A percentile compares a stretch with the other conserved stretches of the same genome.
Conservation (phyloP, 2,113 vertebrate species). For the Cacatua alba region DNA sequence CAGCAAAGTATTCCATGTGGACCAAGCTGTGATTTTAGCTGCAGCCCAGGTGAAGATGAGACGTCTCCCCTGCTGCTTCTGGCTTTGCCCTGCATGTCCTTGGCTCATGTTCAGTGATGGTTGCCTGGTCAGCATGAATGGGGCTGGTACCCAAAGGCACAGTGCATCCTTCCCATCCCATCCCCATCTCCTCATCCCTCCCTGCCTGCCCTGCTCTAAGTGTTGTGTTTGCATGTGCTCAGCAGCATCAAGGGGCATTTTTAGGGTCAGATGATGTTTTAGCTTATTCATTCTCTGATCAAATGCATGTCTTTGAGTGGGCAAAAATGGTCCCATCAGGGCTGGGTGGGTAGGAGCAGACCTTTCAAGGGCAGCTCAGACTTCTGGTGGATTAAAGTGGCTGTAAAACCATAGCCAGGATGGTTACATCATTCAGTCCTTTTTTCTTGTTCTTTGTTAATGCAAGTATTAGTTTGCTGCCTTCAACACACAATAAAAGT, state of each 20-base stretch:
- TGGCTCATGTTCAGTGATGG: accelerated
- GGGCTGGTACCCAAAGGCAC: not conserved
- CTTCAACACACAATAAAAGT: not conserved
- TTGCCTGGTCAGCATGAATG: accelerated
- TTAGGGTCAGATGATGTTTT: not conserved
- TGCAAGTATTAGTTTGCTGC: not conserved
- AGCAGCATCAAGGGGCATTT: accelerated
- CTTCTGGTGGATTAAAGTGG: not conserved
- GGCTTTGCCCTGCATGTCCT: not conserved
- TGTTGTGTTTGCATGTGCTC: not conserved
- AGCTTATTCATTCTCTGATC: not conserved
- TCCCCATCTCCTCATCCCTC: not conserved
- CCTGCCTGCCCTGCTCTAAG: not conserved
- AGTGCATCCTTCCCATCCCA: accelerated
- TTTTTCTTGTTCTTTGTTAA: not conserved
- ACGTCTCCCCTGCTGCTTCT: not conserved
- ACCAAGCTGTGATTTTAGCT: not conserved
- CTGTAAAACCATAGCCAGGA: not conserved
- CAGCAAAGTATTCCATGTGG: not conserved
- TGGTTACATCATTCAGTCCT: accelerated
- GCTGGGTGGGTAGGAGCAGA: not conserved
- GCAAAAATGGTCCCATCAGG: not conserved
- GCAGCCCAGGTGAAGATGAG: not conserved
- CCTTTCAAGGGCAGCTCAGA: not conserved
- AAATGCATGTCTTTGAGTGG: not conserved